Evolutionary conservation across 2,797 vertebrate species (phyloP), one percentile per base, ranked within the genome.

Genomic region (Gymnothorax javanicus): DNA sequence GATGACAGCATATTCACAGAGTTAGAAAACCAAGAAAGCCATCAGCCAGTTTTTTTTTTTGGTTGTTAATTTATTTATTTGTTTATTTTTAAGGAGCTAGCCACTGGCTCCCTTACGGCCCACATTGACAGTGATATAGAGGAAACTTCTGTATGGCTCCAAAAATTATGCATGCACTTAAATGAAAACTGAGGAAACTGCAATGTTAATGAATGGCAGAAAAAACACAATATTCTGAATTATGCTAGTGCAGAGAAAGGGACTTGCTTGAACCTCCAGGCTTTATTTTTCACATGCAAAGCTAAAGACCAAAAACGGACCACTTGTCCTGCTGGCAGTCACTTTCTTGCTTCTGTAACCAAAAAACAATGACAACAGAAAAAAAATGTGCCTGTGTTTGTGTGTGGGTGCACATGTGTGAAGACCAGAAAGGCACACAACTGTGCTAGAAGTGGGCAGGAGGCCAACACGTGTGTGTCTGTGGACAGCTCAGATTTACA

Each of bases 1-100:
- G 82, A 64, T 71, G 77, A 81, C 77, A 81, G 86, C 52, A 89
- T 85, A 91, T 60, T 84, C 73, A 89, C 23, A 75, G 64, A 89
- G 23, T 85, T 89, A 89, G 88, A 88, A 90, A 84, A 87, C 90
- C 56, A 90, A 67, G 60, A 90, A 79, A 90, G 87, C 91, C 89
- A 88, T 88, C 90, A 91, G 87, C 79, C 84, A 88, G 81, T 25
- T 75, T 7, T 81, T 62, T 43, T 43, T 43, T 43, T 43, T 43
- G 1, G 33, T 43, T 43, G 33, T 43, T 1, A 1, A 43, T 43
- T 43, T 43, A 43, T 43, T 43, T 43, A 43, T 43, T 43, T 43
- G 33, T 43, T 43, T 43, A 43, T 43, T 43, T 43, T 43, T 43
- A 43, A 62, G 27, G 83, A 84, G 58, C 59, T 64, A 27, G 20